A percentile compares a stretch with the other conserved stretches of the same genome.
Evolutionary conservation across 2,888 invertebrate species (phyloP).

Genomic region (Gymnosoma rotundatum): DNA sequence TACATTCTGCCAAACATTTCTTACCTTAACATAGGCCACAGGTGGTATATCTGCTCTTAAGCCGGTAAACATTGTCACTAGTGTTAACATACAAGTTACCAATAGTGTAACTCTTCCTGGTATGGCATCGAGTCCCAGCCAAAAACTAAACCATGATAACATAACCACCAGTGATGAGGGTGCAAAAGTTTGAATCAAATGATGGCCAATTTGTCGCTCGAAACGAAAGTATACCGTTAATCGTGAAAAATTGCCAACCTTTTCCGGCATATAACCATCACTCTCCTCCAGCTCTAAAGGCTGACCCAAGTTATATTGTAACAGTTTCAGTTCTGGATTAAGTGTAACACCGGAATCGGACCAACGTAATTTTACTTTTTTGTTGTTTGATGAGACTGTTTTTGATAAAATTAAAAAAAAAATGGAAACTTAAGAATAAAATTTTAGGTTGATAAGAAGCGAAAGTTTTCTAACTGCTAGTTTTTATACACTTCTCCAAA

Average conservation of each 20-base stretch:
- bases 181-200: constrained; percentile 92
- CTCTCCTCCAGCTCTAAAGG: constrained; percentile 88
- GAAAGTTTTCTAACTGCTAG: too few relatives aligned
- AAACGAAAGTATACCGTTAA: constrained; percentile 90
- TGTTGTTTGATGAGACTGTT: constrained; percentile 90
- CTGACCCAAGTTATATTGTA: constrained; percentile 90
- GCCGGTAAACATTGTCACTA: constrained; percentile 94
- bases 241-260: constrained; percentile 91
- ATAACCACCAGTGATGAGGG: constrained; percentile 92
- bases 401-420: not conserved
- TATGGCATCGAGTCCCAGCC: constrained; percentile 92
- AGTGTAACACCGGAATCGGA: constrained; percentile 89
- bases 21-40: constrained; percentile 92
- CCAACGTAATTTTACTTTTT: constrained; percentile 90
- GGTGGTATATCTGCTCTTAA: constrained; percentile 91
- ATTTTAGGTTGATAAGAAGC: not conserved
- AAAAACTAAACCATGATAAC: constrained; percentile 94
- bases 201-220: constrained; percentile 92
- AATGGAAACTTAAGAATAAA: not conserved
- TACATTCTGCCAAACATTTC: not conserved
- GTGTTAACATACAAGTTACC: constrained; percentile 92
- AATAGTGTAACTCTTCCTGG: constrained; percentile 91
- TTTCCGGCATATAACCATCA: constrained; percentile 89
- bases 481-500: too few relatives aligned
- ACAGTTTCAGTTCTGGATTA: constrained; percentile 89